phyloP scores from a whole-genome alignment of 2,888 invertebrate genomes.

The Eulithis prunata region DNA sequence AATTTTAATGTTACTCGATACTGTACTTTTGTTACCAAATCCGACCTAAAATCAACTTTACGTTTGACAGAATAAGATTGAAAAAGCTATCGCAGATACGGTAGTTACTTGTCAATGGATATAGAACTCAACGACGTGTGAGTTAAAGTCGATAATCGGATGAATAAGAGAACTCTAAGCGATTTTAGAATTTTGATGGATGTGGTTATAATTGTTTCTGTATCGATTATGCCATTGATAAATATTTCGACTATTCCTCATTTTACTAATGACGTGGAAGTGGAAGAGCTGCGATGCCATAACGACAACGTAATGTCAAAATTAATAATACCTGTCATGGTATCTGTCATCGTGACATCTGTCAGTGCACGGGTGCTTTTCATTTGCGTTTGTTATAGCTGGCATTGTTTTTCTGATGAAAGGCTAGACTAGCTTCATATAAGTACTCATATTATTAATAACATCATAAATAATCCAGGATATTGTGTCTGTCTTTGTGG shows the following conservation, averaged over 20 bases:
- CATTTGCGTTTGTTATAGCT: conserved; percentile 53
- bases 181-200: conserved; percentile 81
- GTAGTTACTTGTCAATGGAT: conserved; percentile 39
- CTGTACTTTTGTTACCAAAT: conserved; percentile 52
- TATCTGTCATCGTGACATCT: conserved; percentile 71
- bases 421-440: conserved; percentile 18
- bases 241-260: conserved; percentile 83
- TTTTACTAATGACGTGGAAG: conserved; percentile 83
- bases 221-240: conserved; percentile 85
- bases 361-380: conserved; percentile 53
- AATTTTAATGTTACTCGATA: conserved; percentile 82
- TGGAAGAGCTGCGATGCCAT: conserved; percentile 77
- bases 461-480: conserved; percentile 19
- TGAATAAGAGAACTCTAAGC: conserved; percentile 48
- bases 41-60: conserved; percentile 56
- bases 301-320: conserved; percentile 79
- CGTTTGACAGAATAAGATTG: conserved; percentile 29
- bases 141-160: conserved; percentile 29
- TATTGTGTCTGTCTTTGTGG: conserved; percentile 14
- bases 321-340: conserved; percentile 83
- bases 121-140: conserved; percentile 55
- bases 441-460: conserved; percentile 19
- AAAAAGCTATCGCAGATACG: not conserved
- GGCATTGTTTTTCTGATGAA: conserved; percentile 23
- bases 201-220: conserved; percentile 84